phyloP scores from a whole-genome alignment of 2,797 vertebrate species.

The Darevskia mixta region DNA sequence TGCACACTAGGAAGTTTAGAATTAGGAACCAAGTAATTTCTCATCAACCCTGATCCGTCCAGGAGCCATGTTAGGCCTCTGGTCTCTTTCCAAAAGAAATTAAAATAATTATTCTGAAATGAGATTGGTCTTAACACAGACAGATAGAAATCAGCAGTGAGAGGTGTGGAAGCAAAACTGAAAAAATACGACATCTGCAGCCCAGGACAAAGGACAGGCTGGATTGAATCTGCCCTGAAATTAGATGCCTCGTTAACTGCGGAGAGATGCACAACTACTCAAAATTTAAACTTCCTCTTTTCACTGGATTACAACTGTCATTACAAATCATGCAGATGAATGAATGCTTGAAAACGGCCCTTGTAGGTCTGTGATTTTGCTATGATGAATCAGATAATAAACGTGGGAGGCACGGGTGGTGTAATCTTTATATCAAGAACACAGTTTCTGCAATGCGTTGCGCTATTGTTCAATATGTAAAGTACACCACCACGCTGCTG shows the following conservation, averaged over 20 bases:
- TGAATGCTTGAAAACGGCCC: slow-evolving; percentile 59
- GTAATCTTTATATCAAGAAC: slow-evolving; percentile 67
- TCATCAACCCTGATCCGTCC: neutral
- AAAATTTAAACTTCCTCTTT: slow-evolving; percentile 71
- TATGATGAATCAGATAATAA: slow-evolving; percentile 58
- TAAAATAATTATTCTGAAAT: slow-evolving; percentile 18
- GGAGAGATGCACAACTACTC: slow-evolving; percentile 62
- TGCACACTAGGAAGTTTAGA: rapidly evolving
- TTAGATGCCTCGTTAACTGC: slow-evolving; percentile 67
- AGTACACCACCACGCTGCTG: slow-evolving; percentile 45
- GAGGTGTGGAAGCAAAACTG: slow-evolving; percentile 26
- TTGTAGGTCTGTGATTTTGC: slow-evolving; percentile 48
- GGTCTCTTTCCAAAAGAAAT: neutral
- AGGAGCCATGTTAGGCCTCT: neutral
- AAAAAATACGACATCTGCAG: slow-evolving; percentile 47
- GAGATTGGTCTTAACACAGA: slow-evolving; percentile 27
- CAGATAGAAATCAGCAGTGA: neutral
- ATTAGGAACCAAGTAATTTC: slow-evolving; percentile 16
- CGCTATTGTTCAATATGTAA: slow-evolving; percentile 66
- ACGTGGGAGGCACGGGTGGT: slow-evolving; percentile 51
- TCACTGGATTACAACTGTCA: slow-evolving; percentile 59
- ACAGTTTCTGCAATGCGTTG: slow-evolving; percentile 67
- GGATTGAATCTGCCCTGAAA: slow-evolving; percentile 53
- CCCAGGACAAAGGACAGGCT: slow-evolving; percentile 36
- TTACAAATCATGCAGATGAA: slow-evolving; percentile 66